Base-by-base conservation (phyloP, 2,113 vertebrate genomes). In the Geothlypis trichas region DNA sequence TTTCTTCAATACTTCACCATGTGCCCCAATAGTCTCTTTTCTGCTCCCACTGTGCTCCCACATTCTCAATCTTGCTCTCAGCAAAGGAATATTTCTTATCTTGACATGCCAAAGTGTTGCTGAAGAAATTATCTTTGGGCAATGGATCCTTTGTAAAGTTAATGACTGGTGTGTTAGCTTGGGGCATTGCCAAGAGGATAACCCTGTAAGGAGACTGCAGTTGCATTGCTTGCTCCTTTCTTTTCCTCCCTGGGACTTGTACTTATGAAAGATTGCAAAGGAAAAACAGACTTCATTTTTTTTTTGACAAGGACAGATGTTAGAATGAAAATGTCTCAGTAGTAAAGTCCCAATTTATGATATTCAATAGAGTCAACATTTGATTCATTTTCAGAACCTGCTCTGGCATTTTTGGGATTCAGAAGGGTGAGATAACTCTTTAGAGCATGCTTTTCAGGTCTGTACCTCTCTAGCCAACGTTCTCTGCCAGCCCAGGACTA, bases 101-200 rank as follows among this genome's bases (percentile, higher is more conserved):
- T 95, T 96, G 97, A 96, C 97, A 95, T 87, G 92, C 75, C 96
- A 17, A 97, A 96, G 94, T 97, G 97, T 96, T 95, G 89, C 89
- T 96, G 97, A 96, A 96, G 97, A 96, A 96, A 96, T 97, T 96
- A 97, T 96, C 97, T 97, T 78, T 91, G 89, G 87, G 96, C 96
- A 96, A 85, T 63, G 91, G 89, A 96, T 96, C 96, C 90, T 97
- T 97, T 97, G 93, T 96, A 96, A 97, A 97, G 94, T 95, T 96
- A 97, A 95, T 95, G 93, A 95, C 89, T 96, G 84, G 76, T 91
- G 87, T 93, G 79, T 82, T 90, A 96, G 87, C 80, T 71, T 93
- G 94, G 88, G 87, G 82, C 90, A 76, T 66, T 80, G 92, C 96
- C 94, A 94, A 74, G 58, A 89, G 84, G 92, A 97, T 95, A 96